A percentile compares a stretch with the other conserved stretches of the same genome.
These are phyloP conservation scores for Antrozous pallidus DNA, from an alignment of 2,797 vertebrate genomes.

Conservation along the genomic window DNA sequence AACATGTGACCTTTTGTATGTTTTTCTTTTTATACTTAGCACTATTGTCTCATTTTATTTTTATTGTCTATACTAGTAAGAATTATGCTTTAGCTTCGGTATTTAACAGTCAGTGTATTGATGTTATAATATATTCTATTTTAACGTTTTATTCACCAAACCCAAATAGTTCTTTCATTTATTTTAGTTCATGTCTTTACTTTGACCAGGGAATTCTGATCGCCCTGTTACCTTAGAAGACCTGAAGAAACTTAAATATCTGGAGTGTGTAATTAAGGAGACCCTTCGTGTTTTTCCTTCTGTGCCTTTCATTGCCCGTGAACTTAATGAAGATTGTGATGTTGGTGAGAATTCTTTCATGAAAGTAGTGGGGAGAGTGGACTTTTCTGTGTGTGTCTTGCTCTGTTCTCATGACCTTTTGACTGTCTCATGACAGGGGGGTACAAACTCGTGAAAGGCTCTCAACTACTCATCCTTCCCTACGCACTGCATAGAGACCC, in stretches of 20 bases:
- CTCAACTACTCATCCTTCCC: constrained; percentile 84
- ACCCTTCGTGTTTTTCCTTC: constrained; percentile 92
- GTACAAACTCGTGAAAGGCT: constrained; percentile 86
- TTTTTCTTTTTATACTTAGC: too few relatives aligned
- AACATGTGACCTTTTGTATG: too few relatives aligned
- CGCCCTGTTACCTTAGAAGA: constrained; percentile 86
- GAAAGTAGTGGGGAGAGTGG: neutral
- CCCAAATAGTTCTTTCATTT: neutral
- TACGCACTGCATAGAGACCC: constrained; percentile 92
- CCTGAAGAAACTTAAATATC: constrained; percentile 91
- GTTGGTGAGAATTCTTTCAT: constrained; percentile 85
- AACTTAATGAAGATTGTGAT: constrained; percentile 86
- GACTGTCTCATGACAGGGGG: constrained; percentile 83
- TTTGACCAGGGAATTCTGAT: constrained; percentile 85
- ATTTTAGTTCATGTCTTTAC: neutral
- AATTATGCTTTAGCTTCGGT: neutral
- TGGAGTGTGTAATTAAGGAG: constrained; percentile 96
- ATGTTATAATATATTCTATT: too few relatives aligned
- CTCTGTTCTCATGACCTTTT: neutral
- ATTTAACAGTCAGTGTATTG: neutral
- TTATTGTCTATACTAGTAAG: too few relatives aligned
- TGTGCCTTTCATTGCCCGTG: constrained; percentile 91
- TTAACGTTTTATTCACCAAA: neutral
- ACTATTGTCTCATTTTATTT: too few relatives aligned
- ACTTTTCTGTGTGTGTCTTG: neutral